Base-by-base conservation (phyloP, 2,888 invertebrate genomes). In the Volucella zonaria region DNA sequence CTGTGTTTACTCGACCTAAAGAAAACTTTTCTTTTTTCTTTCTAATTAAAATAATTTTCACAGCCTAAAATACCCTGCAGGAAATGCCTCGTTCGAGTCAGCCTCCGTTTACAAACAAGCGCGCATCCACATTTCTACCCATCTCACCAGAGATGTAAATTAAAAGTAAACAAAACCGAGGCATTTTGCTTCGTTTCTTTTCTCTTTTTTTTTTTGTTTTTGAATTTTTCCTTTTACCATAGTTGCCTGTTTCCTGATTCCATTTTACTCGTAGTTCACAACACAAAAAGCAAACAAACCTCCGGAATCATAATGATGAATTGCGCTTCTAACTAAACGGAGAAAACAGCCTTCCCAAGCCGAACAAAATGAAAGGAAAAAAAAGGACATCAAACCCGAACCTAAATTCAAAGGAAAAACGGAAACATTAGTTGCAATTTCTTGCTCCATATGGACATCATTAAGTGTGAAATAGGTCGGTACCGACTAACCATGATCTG, bases 391-490 rank as follows among this genome's bases (percentile, higher is more conserved):
- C 31, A 31, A 31, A 31, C 31, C 31, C 6, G 6, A 31, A 31
- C 31, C 31, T 31, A 31, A 31, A 31, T 31, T 31, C 31, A 31
- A 31, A 31, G 3, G 3, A 10, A 12, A 11, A 59, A 59, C 42
- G 12, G 18, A 40, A 40, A 66, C 66, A 51, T 66, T 52, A 66
- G 51, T 66, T 66, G 66, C 66, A 66, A 6, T 66, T 64, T 54
- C 42, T 68, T 66, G 52, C 52, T 12, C 31, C 43, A 12, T 43
- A n/a, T 74, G 43, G 8, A 62, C 52, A 45, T 77, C 62, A 56
- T 64, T 75, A 59, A 70, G 62, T 49, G 43, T 64, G 58, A 81
- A 81, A 81, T 76, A 70, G 64, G 68, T 64, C 64, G 71, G 71
- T 43, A 47, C 56, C 23, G 56, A 45, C 42, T 12, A 58, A 43